Evolutionary conservation across 2,888 invertebrate genomes (phyloP).

Genomic region (Acanthosepion lycidas): DNA sequence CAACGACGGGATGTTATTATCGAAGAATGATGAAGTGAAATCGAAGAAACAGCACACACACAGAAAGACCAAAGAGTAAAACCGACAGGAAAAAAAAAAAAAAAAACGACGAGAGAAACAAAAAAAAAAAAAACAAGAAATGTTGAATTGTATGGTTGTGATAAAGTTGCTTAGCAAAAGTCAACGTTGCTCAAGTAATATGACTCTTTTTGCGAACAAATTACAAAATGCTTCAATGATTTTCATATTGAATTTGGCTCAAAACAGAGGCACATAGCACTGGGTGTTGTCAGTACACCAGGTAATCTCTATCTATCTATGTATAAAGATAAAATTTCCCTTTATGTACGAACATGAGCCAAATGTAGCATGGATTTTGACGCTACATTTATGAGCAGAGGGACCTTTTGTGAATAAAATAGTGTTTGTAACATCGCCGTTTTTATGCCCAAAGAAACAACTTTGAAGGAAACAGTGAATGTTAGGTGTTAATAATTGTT

Average conservation of each 20-base stretch:
- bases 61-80: background rate
- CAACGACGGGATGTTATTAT: background rate
- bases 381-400: too few species aligned
- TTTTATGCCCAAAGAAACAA: too few species aligned
- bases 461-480: too few species aligned
- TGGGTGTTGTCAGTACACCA: background rate
- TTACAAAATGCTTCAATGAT: background rate
- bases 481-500: too few species aligned
- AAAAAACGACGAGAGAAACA: background rate
- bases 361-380: too few species aligned
- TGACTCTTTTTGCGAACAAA: background rate
- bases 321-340: background rate
- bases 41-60: background rate
- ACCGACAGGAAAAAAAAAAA: too few species aligned
- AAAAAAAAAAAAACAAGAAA: background rate
- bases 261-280: background rate
- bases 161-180: background rate
- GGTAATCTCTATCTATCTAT: background rate
- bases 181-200: conserved; percentile 33
- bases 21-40: background rate
- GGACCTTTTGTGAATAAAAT: too few species aligned
- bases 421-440: too few species aligned
- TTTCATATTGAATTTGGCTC: background rate
- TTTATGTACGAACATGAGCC: background rate
- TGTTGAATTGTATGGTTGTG: background rate